These are phyloP conservation scores for Eutrigla gurnardus DNA, from an alignment of 2,797 vertebrate genomes.

Conservation along the genomic window DNA sequence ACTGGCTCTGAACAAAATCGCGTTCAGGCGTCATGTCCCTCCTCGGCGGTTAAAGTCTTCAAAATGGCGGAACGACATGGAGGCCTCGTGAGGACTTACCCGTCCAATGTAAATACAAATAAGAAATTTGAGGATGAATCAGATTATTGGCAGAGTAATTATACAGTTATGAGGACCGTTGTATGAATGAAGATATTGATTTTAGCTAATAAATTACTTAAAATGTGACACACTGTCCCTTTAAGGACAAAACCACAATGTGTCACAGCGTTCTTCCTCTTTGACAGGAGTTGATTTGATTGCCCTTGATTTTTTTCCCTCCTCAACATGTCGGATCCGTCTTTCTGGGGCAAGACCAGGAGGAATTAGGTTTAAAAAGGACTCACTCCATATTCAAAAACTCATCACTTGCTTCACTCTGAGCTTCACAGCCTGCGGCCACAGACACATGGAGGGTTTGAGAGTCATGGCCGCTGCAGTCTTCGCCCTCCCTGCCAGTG, in stretches of 20 bases:
- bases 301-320: slow-evolving; percentile 51
- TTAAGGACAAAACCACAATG: slow-evolving; percentile 5
- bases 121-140: too few relatives aligned
- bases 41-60: too few relatives aligned
- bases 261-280: slow-evolving; percentile 32
- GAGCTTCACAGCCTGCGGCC: slow-evolving; percentile 61
- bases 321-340: slow-evolving; percentile 62
- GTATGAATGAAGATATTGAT: too few relatives aligned
- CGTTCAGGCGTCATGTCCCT: too few relatives aligned
- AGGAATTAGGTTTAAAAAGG: slow-evolving; percentile 73
- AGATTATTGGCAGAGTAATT: too few relatives aligned
- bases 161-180: too few relatives aligned
- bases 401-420: slow-evolving; percentile 47
- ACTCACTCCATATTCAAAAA: slow-evolving; percentile 72
- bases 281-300: slow-evolving; percentile 58
- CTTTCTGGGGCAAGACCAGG: slow-evolving; percentile 69
- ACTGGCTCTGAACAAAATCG: too few relatives aligned
- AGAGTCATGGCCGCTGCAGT: slow-evolving; percentile 34
- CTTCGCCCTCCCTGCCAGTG: slow-evolving; percentile 36
- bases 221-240: too few relatives aligned
- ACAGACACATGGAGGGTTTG: slow-evolving; percentile 12
- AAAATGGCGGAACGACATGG: too few relatives aligned
- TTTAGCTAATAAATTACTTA: too few relatives aligned
- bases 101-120: too few relatives aligned
- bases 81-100: too few relatives aligned